Conservation (phyloP, 2,797 vertebrate genomes). For the Enteromius fasciolatus region DNA sequence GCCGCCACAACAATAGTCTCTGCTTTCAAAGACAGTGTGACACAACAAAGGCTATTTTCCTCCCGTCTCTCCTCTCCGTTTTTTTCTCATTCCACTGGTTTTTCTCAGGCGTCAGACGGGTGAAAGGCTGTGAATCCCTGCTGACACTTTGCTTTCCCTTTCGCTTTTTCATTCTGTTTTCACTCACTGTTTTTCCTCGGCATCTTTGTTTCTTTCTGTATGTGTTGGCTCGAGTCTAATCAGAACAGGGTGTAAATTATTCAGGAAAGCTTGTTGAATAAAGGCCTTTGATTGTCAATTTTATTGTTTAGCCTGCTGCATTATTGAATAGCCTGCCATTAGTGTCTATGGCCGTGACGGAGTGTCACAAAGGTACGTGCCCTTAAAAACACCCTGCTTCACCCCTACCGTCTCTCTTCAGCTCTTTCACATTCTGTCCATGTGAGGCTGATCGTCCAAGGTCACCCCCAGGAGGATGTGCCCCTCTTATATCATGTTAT, state of each 20-base stretch:
- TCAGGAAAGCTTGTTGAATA: constrained; percentile 72
- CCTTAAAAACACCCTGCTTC: neutral
- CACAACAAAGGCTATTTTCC: constrained; percentile 13
- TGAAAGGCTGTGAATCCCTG: neutral
- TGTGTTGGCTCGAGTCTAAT: constrained; percentile 68
- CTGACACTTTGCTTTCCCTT: constrained; percentile 1
- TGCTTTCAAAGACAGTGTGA: constrained; percentile 38
- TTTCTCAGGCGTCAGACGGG: neutral
- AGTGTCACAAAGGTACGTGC: constrained; percentile 52
- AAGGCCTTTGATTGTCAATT: constrained; percentile 77
- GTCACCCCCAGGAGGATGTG: constrained; percentile 30
- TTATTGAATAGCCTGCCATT: constrained; percentile 73
- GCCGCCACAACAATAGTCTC: constrained; percentile 44
- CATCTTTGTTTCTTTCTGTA: constrained; percentile 23
- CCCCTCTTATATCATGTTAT: neutral
- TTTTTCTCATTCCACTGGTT: neutral
- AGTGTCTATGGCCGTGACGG: constrained; percentile 65
- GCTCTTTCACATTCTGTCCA: constrained; percentile 29
- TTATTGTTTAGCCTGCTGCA: constrained; percentile 74
- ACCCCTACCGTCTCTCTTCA: neutral
- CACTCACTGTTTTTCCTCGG: constrained; percentile 56
- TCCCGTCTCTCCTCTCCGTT: neutral
- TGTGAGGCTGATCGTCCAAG: constrained; percentile 20
- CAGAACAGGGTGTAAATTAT: constrained; percentile 79
- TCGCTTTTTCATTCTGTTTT: neutral